Percentiles rank a stretch among this genome's conserved stretches.
Evolutionary conservation across 2,113 vertebrate genomes (phyloP).

Genomic region (Halichoeres trimaculatus): DNA sequence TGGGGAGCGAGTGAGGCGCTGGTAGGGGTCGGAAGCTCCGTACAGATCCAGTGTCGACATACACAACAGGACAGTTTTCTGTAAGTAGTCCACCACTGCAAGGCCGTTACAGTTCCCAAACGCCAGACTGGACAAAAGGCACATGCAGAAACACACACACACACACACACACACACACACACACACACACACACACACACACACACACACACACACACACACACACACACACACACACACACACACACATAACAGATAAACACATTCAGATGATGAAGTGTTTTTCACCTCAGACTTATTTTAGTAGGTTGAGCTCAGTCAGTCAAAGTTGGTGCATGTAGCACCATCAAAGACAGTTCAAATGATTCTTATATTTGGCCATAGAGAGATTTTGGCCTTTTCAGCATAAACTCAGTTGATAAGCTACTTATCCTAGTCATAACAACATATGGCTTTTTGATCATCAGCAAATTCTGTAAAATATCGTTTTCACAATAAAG

Average conservation of each 20-base stretch:
- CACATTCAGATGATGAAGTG: too few relatives aligned
- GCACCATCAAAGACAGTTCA: constrained; percentile 11
- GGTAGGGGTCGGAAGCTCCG: constrained; percentile 92
- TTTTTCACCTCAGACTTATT: constrained; percentile 14
- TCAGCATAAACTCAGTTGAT: neutral
- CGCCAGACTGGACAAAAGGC: constrained; percentile 86
- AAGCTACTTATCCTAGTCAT: neutral
- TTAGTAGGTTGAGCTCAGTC: constrained; percentile 10
- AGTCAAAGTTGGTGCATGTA: constrained; percentile 14
- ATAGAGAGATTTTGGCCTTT: constrained; percentile 11
- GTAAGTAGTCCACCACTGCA: constrained; percentile 95
- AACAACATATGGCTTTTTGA: neutral
- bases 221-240: too few relatives aligned
- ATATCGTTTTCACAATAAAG: too few relatives aligned
- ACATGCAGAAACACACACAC: constrained; percentile 2
- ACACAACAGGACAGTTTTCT: constrained; percentile 93
- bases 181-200: constrained; percentile 7
- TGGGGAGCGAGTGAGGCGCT: constrained; percentile 93
- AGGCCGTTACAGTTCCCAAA: constrained; percentile 96
- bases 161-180: constrained; percentile 2
- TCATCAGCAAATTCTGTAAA: too few relatives aligned
- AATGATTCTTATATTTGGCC: too few relatives aligned
- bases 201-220: neutral
- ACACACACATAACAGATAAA: too few relatives aligned
- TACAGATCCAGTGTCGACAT: constrained; percentile 93